Conservation (phyloP, 1,140 invertebrate genomes). For the Ceratitis capitata region DNA sequence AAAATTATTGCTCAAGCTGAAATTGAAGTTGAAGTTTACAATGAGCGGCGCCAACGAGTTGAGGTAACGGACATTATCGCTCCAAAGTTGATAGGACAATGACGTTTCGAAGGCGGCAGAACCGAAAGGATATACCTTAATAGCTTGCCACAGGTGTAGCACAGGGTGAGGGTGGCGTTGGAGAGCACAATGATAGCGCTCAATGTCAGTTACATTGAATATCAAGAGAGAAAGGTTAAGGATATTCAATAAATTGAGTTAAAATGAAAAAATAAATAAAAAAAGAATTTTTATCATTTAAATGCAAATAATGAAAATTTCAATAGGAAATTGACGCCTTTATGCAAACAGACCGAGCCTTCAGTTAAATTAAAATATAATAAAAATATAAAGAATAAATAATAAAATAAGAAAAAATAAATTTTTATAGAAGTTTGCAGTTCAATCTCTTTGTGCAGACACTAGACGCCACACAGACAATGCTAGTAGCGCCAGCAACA, state of each 20-base stretch:
- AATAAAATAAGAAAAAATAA: too few relatives aligned
- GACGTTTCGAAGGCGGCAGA: neutral
- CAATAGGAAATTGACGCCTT: slow-evolving; percentile 5
- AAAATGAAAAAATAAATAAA: neutral
- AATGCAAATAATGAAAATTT: slow-evolving; percentile 34
- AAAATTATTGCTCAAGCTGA: slow-evolving; percentile 15
- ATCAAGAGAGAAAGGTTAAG: slow-evolving; percentile 2
- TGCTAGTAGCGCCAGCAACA: neutral
- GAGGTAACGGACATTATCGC: neutral
- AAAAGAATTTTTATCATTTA: neutral
- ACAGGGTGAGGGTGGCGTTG: neutral
- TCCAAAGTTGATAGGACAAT: neutral
- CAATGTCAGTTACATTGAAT: slow-evolving; percentile 23
- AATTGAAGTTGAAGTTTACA: slow-evolving; percentile 25
- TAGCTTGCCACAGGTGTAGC: neutral
- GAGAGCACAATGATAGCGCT: neutral
- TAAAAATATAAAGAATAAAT: too few relatives aligned
- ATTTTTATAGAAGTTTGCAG: neutral
- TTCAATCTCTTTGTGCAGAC: neutral
- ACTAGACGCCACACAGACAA: neutral
- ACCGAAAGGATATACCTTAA: neutral
- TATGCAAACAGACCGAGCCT: neutral
- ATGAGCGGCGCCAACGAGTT: slow-evolving; percentile 19
- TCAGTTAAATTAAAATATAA: too few relatives aligned
- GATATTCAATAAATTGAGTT: neutral